Base-by-base conservation (phyloP, 2,113 vertebrate species). In the Saguinus midas region DNA sequence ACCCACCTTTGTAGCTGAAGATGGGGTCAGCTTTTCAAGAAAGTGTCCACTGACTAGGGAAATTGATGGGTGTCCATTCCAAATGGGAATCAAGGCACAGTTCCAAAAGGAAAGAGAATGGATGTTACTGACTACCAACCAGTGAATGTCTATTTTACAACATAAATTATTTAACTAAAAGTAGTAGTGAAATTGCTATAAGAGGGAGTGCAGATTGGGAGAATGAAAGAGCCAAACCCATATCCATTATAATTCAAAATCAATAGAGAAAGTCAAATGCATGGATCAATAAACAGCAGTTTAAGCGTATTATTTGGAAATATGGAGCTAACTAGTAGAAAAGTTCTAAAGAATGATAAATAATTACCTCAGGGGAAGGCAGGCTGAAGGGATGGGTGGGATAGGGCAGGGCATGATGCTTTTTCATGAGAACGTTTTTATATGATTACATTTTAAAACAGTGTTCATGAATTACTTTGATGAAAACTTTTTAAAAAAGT, bases 261-360 rank as follows among this genome's bases (percentile, higher is more conserved):
- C 80, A 96, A 80, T 43, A 89, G 48, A 92, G 80, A 84, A 58
- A 29, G 90, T 57, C 25, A 80, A 84, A 68, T 57, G 25, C 45
- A 80, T 55, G 70, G 70, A 45, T 87, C 80, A 68, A 68, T 94
- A 96, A 80, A 83, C 66, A 80, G 23, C 90, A 78, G 66, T 86
- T 95, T 93, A 82, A 89, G 70, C 58, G 57, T 83, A 80, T 88
- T 85, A 84, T 72, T 95, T 85, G 91, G 90, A 97, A 93, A 83
- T 70, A 73, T 64, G 55, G 85, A 83, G n/a, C 50, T 55, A 70
- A 78, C 64, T 84, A 21, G 57, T 50, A 66, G 75, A 48, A 92
- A 89, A 75, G n/a, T 84, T 76, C 92, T 55, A 43, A 94, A 95
- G 76, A 96, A 57, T 81, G 83, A 80, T 72, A 87, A 68, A 90